Conservation (phyloP, 2,888 invertebrate species). For the Drosophila anceps region DNA sequence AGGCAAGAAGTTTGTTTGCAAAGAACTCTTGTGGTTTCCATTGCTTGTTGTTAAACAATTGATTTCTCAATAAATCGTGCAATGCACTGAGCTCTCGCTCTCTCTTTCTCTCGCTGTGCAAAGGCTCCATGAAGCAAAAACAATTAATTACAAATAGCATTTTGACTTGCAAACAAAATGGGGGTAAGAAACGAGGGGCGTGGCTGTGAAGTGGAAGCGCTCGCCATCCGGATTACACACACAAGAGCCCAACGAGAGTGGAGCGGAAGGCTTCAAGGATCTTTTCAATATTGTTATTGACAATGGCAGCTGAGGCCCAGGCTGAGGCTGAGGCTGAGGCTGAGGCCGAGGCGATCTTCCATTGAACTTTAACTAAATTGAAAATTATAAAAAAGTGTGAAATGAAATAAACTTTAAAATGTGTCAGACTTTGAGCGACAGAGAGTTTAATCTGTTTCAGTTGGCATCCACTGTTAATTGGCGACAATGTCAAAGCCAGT, state of each 20-base stretch:
- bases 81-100: slow-evolving; percentile 65
- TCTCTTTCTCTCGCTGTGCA: slow-evolving; percentile 6
- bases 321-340: background rate
- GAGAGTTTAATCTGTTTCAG: slow-evolving; percentile 3
- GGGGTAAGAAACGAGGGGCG: slow-evolving; percentile 29
- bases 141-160: slow-evolving; percentile 81
- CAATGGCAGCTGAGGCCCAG: background rate
- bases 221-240: slow-evolving; percentile 44
- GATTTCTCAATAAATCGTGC: slow-evolving; percentile 81
- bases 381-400: background rate
- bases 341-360: background rate
- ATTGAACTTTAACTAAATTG: background rate
- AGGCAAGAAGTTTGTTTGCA: slow-evolving; percentile 81
- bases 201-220: slow-evolving; percentile 17
- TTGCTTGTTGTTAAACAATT: slow-evolving; percentile 81
- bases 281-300: slow-evolving; percentile 19
- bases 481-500: slow-evolving; percentile 60
- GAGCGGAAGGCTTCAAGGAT: slow-evolving; percentile 23
- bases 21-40: slow-evolving; percentile 81
- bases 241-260: slow-evolving; percentile 26
- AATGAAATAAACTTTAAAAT: background rate
- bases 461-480: slow-evolving; percentile 61
- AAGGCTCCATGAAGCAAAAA: slow-evolving; percentile 72
- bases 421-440: slow-evolving; percentile 2
- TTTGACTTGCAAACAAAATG: slow-evolving; percentile 79